phyloP scores from a whole-genome alignment of 2,797 vertebrate genomes.

The Hyperoplus immaculatus region DNA sequence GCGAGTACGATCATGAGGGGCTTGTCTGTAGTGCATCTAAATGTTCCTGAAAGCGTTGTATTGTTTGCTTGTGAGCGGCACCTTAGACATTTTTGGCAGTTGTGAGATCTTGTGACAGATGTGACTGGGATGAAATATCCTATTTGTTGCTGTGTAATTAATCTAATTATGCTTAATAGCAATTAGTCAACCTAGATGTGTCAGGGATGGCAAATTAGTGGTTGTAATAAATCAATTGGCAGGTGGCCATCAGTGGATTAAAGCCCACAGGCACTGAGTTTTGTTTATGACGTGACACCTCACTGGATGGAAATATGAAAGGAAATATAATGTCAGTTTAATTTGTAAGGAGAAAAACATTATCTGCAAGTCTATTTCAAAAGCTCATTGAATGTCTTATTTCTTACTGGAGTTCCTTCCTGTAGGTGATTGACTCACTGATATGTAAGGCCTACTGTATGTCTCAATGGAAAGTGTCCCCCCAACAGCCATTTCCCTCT shows the following conservation, averaged over 20 bases:
- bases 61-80: neutral
- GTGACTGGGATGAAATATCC: neutral
- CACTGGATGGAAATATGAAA: neutral
- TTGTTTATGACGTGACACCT: slow-evolving; percentile 4
- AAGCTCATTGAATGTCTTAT: neutral
- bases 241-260: slow-evolving; percentile 1
- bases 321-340: neutral
- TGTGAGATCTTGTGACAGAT: neutral
- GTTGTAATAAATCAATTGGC: slow-evolving; percentile 2
- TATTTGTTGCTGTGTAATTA: neutral
- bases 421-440: neutral
- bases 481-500: too few species aligned
- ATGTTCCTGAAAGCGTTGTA: neutral
- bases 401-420: neutral
- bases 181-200: neutral
- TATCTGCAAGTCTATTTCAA: neutral
- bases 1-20: neutral
- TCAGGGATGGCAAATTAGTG: neutral
- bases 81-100: neutral
- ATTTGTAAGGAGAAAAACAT: neutral
- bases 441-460: too few species aligned
- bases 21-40: neutral
- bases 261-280: slow-evolving; percentile 1
- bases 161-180: neutral
- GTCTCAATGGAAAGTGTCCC: too few species aligned